phyloP scores from a whole-genome alignment of 2,888 invertebrate species.

The Clistopyga incitator region DNA sequence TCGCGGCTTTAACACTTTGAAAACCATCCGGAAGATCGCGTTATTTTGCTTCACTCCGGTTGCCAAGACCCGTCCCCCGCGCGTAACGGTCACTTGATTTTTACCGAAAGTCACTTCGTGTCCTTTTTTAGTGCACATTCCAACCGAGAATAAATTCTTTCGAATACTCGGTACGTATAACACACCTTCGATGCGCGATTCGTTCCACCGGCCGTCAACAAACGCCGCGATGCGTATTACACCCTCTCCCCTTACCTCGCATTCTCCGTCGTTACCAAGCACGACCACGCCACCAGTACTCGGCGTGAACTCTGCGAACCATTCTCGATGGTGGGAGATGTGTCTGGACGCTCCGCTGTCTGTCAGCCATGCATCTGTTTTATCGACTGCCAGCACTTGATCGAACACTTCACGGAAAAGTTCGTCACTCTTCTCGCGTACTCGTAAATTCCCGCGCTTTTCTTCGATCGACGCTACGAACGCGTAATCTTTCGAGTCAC shows the following conservation, averaged over 20 bases:
- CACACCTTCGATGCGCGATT: not conserved
- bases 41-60: no score
- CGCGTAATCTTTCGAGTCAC: not conserved
- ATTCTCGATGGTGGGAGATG: slow-evolving; percentile 34
- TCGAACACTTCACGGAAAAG: slow-evolving; percentile 1
- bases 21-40: no score
- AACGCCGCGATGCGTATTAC: slow-evolving; percentile 29
- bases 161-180: no score
- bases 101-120: no score
- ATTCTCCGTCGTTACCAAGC: slow-evolving; percentile 44
- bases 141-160: no score
- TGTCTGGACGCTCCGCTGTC: slow-evolving; percentile 56
- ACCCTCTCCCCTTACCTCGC: slow-evolving; percentile 46
- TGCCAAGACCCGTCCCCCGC: no score
- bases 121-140: no score
- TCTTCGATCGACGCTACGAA: slow-evolving; percentile 6
- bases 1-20: no score
- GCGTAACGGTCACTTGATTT: no score
- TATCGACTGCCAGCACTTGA: slow-evolving; percentile 13
- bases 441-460: not conserved
- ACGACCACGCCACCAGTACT: slow-evolving; percentile 41
- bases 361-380: slow-evolving; percentile 35
- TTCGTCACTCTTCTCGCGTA: not conserved
- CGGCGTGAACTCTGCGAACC: slow-evolving; percentile 33
- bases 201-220: slow-evolving; percentile 45